A percentile compares a stretch with the other conserved stretches of the same genome.
phyloP scores from a whole-genome alignment of 1,140 invertebrate genomes.

The Mycetomoellerius zeteki region DNA sequence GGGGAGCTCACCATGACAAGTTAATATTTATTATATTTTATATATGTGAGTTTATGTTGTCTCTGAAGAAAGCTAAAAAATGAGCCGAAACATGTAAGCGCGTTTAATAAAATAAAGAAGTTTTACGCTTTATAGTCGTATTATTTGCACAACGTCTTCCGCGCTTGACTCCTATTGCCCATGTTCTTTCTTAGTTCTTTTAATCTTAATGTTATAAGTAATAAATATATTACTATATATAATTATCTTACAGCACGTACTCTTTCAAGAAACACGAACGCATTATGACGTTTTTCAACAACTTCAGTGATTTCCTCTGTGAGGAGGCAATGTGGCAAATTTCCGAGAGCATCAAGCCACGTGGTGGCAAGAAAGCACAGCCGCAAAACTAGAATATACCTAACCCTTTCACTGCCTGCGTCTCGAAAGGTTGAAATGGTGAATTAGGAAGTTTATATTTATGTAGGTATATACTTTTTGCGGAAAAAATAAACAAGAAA shows the following conservation, averaged over 20 bases:
- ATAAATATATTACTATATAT: not conserved
- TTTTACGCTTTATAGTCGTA: too few species aligned
- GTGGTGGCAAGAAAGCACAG: conserved; percentile 89
- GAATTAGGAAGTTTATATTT: conserved; percentile 72
- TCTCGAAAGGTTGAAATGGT: conserved; percentile 75
- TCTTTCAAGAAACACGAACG: conserved; percentile 96
- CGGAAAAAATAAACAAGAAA: conserved; percentile 49
- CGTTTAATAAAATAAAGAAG: too few species aligned
- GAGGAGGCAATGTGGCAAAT: conserved; percentile 99
- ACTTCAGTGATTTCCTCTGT: conserved; percentile 97
- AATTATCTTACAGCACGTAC: conserved; percentile 89
- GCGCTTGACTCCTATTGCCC: too few species aligned
- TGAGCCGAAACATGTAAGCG: too few species aligned
- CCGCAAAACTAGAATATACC: conserved; percentile 81
- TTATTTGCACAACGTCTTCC: too few species aligned
- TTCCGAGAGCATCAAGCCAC: conserved; percentile 97
- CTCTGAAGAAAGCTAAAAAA: too few species aligned
- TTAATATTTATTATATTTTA: too few species aligned
- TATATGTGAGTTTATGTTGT: too few species aligned
- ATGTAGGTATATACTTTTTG: conserved; percentile 66
- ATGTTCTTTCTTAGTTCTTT: too few species aligned
- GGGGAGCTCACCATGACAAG: too few species aligned
- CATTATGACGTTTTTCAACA: conserved; percentile 98
- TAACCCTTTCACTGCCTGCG: conserved; percentile 79
- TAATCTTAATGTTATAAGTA: conserved; percentile 22